Evolutionary conservation across 2,888 invertebrate species (phyloP).

Genomic region (Volucella inflata): DNA sequence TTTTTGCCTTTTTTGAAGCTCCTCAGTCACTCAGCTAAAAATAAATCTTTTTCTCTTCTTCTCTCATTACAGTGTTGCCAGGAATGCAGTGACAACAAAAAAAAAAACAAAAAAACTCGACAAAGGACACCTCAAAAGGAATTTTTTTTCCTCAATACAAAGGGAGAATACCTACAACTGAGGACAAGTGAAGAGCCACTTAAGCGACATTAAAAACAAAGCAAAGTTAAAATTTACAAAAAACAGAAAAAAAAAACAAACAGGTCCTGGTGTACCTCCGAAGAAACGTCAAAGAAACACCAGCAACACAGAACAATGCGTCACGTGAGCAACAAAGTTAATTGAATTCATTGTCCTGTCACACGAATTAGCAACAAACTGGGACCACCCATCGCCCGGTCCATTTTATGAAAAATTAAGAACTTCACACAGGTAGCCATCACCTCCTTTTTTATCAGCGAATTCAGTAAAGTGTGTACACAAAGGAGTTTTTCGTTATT

Average conservation of each 20-base stretch:
- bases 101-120: constrained; percentile 8
- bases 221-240: neutral
- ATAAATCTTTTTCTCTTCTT: constrained; percentile 54
- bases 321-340: constrained; percentile 36
- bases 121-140: constrained; percentile 47
- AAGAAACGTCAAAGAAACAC: constrained; percentile 20
- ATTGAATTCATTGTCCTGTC: constrained; percentile 51
- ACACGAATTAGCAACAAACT: constrained; percentile 42
- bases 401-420: constrained; percentile 27
- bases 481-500: constrained; percentile 7
- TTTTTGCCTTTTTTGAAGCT: constrained; percentile 24
- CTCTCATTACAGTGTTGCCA: constrained; percentile 44
- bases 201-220: constrained; percentile 25
- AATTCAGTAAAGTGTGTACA: constrained; percentile 1
- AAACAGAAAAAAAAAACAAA: constrained; percentile 1
- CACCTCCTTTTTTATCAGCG: neutral
- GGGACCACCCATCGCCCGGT: neutral
- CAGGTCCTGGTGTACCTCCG: neutral
- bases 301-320: constrained; percentile 47
- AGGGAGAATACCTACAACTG: neutral
- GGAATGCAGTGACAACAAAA: neutral
- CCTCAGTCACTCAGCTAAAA: constrained; percentile 57
- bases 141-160: constrained; percentile 17
- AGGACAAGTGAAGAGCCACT: constrained; percentile 38
- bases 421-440: constrained; percentile 24